Evolutionary conservation across 23 tunicate species (phyloP).

Genomic region (Aplidium turbinatum): DNA sequence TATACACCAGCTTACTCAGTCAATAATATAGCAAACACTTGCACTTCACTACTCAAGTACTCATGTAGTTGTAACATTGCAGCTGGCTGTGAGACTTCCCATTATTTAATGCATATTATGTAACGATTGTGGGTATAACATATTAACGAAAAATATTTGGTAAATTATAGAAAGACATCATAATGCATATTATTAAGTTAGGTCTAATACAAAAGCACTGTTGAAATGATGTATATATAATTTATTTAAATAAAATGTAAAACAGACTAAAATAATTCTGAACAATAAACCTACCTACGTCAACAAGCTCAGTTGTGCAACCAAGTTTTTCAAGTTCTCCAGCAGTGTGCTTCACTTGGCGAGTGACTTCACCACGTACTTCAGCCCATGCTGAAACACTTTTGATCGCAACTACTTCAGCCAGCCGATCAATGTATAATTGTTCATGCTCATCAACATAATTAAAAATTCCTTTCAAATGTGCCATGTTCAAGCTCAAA

Average conservation of each 20-base stretch:
- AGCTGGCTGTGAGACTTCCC: too few species aligned
- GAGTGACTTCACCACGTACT: slow-evolving; percentile 68
- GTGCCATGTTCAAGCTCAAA: slow-evolving; percentile 71
- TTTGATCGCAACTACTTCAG: slow-evolving; percentile 94
- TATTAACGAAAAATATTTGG: too few species aligned
- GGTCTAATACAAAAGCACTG: too few species aligned
- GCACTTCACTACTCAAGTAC: too few species aligned
- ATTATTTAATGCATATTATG: too few species aligned
- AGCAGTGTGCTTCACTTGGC: slow-evolving; percentile 71
- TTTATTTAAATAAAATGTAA: background rate
- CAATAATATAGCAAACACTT: too few species aligned
- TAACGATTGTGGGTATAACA: too few species aligned
- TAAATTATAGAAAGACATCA: too few species aligned
- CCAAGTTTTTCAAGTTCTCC: slow-evolving; percentile 75
- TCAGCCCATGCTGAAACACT: slow-evolving; percentile 97
- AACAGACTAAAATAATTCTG: background rate
- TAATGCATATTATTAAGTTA: too few species aligned
- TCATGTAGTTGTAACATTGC: too few species aligned
- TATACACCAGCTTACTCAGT: too few species aligned
- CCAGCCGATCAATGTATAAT: slow-evolving; percentile 73
- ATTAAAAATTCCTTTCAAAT: slow-evolving; percentile 61
- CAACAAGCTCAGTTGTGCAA: slow-evolving; percentile 60
- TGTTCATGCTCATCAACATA: slow-evolving; percentile 79
- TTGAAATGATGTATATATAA: too few species aligned
- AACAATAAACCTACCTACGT: slow-evolving; percentile 58